These are phyloP conservation scores for Criorhina ranunculi DNA, from an alignment of 2,888 invertebrate genomes.

Conservation along the genomic window DNA sequence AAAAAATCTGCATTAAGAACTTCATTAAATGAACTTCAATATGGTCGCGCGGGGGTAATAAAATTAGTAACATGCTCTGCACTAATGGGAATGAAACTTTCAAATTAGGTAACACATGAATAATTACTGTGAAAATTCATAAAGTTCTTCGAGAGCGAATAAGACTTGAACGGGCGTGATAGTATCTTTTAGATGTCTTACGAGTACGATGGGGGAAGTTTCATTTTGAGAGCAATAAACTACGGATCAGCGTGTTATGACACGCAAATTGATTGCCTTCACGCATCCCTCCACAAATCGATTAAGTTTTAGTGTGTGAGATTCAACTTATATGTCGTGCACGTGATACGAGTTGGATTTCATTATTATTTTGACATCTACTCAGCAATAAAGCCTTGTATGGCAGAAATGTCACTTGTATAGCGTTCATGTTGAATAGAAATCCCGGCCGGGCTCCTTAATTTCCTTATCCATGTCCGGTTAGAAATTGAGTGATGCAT, in stretches of 20 bases:
- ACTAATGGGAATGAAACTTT: conserved; percentile 39
- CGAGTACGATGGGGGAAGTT: not conserved
- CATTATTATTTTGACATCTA: too few relatives aligned
- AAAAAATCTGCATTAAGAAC: conserved; percentile 1
- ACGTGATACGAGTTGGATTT: too few relatives aligned
- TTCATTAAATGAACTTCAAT: conserved; percentile 23
- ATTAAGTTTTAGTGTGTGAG: not conserved
- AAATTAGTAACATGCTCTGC: conserved; percentile 20
- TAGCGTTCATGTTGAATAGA: too few relatives aligned
- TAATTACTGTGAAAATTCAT: conserved; percentile 28
- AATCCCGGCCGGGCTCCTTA: too few relatives aligned
- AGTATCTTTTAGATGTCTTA: not conserved
- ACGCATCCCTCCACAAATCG: not conserved
- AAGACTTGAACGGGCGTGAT: not conserved
- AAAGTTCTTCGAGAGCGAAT: conserved; percentile 4
- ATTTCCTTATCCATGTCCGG: too few relatives aligned
- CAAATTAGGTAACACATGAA: conserved; percentile 17
- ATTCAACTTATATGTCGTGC: too few relatives aligned
- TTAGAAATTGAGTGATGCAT: too few relatives aligned
- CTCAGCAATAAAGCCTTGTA: too few relatives aligned
- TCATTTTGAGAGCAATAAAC: not conserved
- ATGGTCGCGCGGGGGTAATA: conserved; percentile 14
- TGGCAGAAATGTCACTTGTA: too few relatives aligned
- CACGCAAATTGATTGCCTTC: not conserved
- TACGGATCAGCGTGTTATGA: not conserved